These are phyloP conservation scores for Gortyna flavago DNA, from an alignment of 2,888 invertebrate genomes.

Conservation along the genomic window DNA sequence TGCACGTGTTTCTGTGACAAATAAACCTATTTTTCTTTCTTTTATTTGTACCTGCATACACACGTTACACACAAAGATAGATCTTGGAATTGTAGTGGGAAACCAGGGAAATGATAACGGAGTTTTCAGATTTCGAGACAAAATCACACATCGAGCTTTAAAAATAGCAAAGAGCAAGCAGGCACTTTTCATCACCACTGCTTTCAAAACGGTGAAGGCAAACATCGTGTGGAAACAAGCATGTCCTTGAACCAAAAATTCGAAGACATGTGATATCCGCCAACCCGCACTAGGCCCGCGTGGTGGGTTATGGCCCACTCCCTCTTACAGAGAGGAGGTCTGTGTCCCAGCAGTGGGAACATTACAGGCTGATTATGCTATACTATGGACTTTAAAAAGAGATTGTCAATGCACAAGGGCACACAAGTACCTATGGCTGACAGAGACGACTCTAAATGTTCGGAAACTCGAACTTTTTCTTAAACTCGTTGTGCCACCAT, in stretches of 20 bases:
- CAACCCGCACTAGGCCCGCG: neutral
- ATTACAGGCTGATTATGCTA: neutral
- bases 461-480: neutral
- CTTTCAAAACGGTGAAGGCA: neutral
- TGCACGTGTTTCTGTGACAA: too few species aligned
- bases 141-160: neutral
- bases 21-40: too few species aligned
- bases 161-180: neutral
- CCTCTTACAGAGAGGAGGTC: neutral
- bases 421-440: neutral
- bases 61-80: neutral
- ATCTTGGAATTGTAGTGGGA: neutral
- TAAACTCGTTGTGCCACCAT: too few species aligned
- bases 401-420: neutral
- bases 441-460: neutral
- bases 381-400: neutral
- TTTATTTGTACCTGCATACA: neutral
- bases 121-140: neutral
- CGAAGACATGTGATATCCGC: neutral
- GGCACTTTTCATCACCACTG: neutral
- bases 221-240: neutral
- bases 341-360: neutral
- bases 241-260: neutral
- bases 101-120: neutral
- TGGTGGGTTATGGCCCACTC: neutral